Conservation (phyloP, 2,113 vertebrate species). For the Hippocampus mohnikei region DNA sequence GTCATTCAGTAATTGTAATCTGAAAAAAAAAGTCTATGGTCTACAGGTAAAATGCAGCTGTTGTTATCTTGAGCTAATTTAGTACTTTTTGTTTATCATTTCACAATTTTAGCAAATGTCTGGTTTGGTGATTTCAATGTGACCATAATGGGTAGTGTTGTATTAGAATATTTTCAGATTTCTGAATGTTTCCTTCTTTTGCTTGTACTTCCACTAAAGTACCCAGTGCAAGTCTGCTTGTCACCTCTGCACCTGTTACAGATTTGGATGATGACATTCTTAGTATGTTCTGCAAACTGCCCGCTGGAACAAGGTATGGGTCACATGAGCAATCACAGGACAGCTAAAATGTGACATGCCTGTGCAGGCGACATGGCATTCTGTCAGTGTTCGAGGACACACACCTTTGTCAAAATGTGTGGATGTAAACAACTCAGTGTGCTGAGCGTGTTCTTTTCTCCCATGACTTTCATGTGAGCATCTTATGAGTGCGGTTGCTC, state of each 20-base stretch:
- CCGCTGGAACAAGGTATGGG: neutral
- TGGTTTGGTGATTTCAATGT: too few species aligned
- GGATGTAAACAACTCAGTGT: slow-evolving; percentile 60
- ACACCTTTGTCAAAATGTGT: slow-evolving; percentile 44
- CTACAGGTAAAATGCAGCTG: too few species aligned
- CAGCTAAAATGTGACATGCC: neutral
- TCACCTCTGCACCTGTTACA: neutral
- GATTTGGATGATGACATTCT: neutral
- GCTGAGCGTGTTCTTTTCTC: slow-evolving; percentile 32
- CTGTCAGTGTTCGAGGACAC: slow-evolving; percentile 35
- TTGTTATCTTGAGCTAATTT: too few species aligned
- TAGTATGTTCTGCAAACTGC: neutral
- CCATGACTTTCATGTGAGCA: slow-evolving; percentile 53
- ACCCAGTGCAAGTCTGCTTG: neutral
- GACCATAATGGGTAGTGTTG: too few species aligned
- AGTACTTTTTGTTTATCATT: too few species aligned
- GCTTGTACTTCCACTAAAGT: neutral
- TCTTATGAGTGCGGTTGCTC: slow-evolving; percentile 43
- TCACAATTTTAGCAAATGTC: too few species aligned
- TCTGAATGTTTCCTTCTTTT: too few species aligned
- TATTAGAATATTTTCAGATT: too few species aligned
- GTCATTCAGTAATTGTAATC: too few species aligned
- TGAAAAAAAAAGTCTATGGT: too few species aligned
- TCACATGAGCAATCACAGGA: neutral
- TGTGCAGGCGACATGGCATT: slow-evolving; percentile 29